Conservation (phyloP, 2,888 invertebrate species). For the Melieria omissa region DNA sequence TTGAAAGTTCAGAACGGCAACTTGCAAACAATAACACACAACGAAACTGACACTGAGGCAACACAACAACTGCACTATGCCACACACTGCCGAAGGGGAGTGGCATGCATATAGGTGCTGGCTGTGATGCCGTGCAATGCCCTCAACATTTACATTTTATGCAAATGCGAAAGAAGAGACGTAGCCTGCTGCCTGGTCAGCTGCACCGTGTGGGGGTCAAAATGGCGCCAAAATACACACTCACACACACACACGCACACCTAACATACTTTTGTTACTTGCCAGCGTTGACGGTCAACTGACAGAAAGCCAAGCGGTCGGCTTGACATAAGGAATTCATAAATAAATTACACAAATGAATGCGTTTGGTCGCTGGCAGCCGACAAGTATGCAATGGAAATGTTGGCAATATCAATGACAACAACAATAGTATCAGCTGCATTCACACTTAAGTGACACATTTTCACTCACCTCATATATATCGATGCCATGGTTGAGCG, state of each 20-base stretch:
- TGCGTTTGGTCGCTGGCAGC: too few relatives aligned
- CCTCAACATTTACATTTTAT: conserved; percentile 26
- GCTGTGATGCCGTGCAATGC: background rate
- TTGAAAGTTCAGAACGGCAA: too few relatives aligned
- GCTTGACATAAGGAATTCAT: too few relatives aligned
- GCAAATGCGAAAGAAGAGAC: conserved; percentile 15
- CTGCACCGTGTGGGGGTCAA: too few relatives aligned
- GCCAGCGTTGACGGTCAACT: background rate
- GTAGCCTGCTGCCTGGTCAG: too few relatives aligned
- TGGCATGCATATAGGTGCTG: background rate
- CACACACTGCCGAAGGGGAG: background rate
- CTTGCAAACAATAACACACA: too few relatives aligned
- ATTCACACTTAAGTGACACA: background rate
- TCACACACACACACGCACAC: background rate
- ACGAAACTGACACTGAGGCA: too few relatives aligned
- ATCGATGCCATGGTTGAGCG: conserved; percentile 96
- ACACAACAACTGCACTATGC: too few relatives aligned
- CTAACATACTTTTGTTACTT: background rate
- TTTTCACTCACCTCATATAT: conserved; percentile 84
- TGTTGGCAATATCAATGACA: conserved; percentile 1
- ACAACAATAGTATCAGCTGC: background rate
- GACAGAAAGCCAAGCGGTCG: too few relatives aligned
- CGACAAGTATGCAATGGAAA: background rate
- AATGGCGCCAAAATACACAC: background rate
- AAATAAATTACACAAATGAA: too few relatives aligned